Conservation (phyloP, 92 coral and sea anemone species). For the Epizoanthus stellaris region DNA sequence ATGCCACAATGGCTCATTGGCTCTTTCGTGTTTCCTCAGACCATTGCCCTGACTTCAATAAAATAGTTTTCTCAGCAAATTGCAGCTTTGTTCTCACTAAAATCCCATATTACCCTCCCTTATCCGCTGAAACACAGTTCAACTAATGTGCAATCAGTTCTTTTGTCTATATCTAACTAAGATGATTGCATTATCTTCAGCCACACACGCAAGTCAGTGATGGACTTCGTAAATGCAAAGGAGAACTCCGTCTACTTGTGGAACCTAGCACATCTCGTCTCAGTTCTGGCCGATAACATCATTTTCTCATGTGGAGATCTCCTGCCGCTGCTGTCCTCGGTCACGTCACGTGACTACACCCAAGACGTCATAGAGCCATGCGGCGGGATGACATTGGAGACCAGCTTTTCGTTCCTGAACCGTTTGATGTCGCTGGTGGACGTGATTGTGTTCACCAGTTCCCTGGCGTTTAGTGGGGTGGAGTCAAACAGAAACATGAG, state of each 20-base stretch:
- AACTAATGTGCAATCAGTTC: too few species aligned
- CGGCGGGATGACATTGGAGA: constrained; percentile 98
- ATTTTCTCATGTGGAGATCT: constrained; percentile 98
- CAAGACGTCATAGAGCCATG: constrained; percentile 99
- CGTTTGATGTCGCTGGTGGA: constrained; percentile 97
- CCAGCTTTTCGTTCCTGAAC: constrained; percentile 97
- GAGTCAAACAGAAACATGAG: constrained; percentile 92
- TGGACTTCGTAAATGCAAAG: constrained; percentile 97
- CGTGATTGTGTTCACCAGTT: constrained; percentile 96
- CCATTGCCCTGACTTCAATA: too few species aligned
- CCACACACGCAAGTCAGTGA: constrained; percentile 94
- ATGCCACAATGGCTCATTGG: too few species aligned
- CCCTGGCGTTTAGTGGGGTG: constrained; percentile 96
- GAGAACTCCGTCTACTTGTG: constrained; percentile 92
- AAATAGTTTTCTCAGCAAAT: too few species aligned
- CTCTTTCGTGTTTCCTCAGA: too few species aligned
- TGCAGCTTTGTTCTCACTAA: too few species aligned
- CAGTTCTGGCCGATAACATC: constrained; percentile 96
- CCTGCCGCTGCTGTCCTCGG: constrained; percentile 94
- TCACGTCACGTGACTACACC: constrained; percentile 97
- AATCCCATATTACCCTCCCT: too few species aligned
- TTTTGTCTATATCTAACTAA: neutral
- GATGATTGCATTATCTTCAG: constrained; percentile 50
- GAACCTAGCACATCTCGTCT: constrained; percentile 96
- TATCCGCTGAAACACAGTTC: too few species aligned